Evolutionary conservation across 2,888 invertebrate species (phyloP).

Genomic region (Xestia c-nigrum): DNA sequence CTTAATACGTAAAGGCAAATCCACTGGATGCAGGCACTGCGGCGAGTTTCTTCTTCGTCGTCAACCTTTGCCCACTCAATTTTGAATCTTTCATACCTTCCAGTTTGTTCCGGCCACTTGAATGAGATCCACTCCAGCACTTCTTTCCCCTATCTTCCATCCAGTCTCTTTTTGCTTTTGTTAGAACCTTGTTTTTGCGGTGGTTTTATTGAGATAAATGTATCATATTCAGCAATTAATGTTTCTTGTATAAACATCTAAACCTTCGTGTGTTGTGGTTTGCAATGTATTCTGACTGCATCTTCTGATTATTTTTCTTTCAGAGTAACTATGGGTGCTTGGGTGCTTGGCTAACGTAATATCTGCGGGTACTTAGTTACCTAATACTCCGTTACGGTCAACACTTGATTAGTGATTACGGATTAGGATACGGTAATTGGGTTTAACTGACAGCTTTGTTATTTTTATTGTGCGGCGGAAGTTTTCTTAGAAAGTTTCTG

Average conservation of each 20-base stretch:
- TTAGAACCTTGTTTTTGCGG: too few relatives aligned
- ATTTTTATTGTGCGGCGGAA: constrained; percentile 47
- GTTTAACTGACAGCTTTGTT: constrained; percentile 51
- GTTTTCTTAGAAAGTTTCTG: constrained; percentile 52
- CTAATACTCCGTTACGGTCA: constrained; percentile 65
- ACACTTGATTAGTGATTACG: constrained; percentile 61
- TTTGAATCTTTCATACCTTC: background rate
- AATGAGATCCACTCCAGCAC: background rate
- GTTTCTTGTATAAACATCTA: background rate
- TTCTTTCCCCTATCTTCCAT: background rate
- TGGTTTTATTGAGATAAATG: background rate
- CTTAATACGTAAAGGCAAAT: background rate
- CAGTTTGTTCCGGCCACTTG: background rate
- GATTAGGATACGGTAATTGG: constrained; percentile 58
- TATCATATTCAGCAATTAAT: background rate
- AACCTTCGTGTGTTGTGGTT: background rate
- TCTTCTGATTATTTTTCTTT: constrained; percentile 36
- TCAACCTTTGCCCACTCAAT: background rate
- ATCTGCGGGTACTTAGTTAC: constrained; percentile 64
- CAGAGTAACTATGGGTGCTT: background rate
- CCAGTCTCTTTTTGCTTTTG: too few relatives aligned
- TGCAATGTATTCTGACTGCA: background rate
- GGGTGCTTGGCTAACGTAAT: constrained; percentile 44
- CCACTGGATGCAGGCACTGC: background rate
- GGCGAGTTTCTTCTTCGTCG: background rate